Evolutionary conservation across 2,113 vertebrate genomes (phyloP).

Genomic region (Archilochus colubris): DNA sequence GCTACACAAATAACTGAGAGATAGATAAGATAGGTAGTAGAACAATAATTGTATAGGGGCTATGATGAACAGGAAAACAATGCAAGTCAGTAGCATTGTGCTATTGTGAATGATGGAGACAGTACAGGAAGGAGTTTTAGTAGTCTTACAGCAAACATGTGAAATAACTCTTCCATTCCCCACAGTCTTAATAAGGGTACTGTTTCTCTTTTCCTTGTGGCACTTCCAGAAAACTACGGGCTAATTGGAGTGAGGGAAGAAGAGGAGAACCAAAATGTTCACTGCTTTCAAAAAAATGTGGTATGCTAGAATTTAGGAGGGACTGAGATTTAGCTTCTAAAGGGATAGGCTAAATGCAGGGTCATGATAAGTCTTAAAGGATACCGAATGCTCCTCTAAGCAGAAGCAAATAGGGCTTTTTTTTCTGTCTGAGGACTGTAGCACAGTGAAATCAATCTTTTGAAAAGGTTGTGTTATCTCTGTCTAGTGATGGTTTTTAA

Average conservation of each 20-base stretch:
- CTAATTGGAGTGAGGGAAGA: neutral
- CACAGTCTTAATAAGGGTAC: neutral
- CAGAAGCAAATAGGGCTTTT: neutral
- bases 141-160: neutral
- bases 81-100: fast-evolving
- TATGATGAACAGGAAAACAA: neutral
- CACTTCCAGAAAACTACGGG: neutral
- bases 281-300: neutral
- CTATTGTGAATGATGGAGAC: neutral
- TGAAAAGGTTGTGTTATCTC: neutral
- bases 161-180: neutral
- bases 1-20: neutral
- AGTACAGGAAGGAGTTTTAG: neutral
- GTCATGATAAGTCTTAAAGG: neutral
- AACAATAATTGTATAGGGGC: neutral
- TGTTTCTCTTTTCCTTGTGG: neutral
- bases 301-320: neutral
- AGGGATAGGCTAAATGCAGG: neutral
- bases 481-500: neutral
- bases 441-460: neutral
- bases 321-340: neutral
- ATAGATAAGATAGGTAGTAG: neutral
- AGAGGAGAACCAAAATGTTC: neutral
- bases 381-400: neutral
- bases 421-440: neutral